Percentiles rank a stretch among this genome's conserved stretches.
Conservation (phyloP, 1,140 invertebrate genomes). For the Psix sp. region DNA sequence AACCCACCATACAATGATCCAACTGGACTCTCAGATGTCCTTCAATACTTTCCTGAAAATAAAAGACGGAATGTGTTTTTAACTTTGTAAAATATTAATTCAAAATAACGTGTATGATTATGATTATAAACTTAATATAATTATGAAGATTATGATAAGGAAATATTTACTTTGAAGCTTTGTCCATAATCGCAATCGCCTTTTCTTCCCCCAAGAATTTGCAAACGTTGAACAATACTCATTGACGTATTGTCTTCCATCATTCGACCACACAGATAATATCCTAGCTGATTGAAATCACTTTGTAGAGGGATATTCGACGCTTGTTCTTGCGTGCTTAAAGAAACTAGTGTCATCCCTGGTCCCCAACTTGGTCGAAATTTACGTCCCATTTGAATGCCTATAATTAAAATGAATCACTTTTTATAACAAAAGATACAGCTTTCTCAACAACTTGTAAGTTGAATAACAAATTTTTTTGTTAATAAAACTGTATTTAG, state of each 20-base stretch:
- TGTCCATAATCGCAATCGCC: slow-evolving; percentile 60
- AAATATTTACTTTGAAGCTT: slow-evolving; percentile 61
- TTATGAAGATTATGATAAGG: no score
- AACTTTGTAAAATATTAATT: slow-evolving; percentile 28
- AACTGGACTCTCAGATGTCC: slow-evolving; percentile 78
- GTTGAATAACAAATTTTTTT: no score
- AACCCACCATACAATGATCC: slow-evolving; percentile 72
- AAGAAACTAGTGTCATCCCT: slow-evolving; percentile 79
- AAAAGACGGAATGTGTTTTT: slow-evolving; percentile 17
- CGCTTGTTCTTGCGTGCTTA: slow-evolving; percentile 72
- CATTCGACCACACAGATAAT: slow-evolving; percentile 64
- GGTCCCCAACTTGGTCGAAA: slow-evolving; percentile 87
- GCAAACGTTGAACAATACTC: slow-evolving; percentile 71
- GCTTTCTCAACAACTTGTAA: no score
- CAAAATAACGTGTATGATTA: no score
- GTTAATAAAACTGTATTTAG: no score
- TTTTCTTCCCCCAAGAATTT: slow-evolving; percentile 67
- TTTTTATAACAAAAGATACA: no score
- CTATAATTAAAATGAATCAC: slow-evolving; percentile 33
- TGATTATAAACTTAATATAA: no score
- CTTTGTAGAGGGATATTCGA: slow-evolving; percentile 64
- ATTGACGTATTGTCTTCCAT: slow-evolving; percentile 65
- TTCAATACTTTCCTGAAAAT: slow-evolving; percentile 69
- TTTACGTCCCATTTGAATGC: slow-evolving; percentile 80
- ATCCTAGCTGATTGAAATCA: slow-evolving; percentile 65